Base-by-base conservation (phyloP, 2,888 invertebrate species). In the Drosophila kambysellisi region DNA sequence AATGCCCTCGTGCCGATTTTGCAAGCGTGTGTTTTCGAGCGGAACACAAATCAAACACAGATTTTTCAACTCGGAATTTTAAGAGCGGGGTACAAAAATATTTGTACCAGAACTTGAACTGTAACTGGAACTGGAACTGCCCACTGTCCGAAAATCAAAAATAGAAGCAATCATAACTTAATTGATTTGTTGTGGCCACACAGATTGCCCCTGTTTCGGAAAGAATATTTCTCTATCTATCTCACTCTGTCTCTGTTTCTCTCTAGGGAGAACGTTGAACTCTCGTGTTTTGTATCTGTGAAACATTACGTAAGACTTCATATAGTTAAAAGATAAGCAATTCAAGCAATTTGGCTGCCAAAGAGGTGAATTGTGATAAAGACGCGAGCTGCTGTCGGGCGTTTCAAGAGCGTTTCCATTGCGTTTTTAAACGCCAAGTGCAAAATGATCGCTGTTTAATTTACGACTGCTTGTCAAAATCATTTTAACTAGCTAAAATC, bases 171-270 rank as follows among this genome's bases (percentile, higher is more conserved):
- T 76, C 43, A 69, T 60, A 73, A 52, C 52, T 74, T 62, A 79
- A 79, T 81, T 77, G 79, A 79, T 81, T 81, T 66, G 77, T 66
- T 76, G 66, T 80, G 64, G 66, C 58, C 37, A 29, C 63, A 53
- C 67, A 61, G 68, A 81, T 81, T 77, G 77, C 60, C 60, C 25
- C 15, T 41, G 48, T 35, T 37, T 46, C 43, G 46, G 43, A 60
- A 53, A 61, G 25, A 17, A 39, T 39, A 39, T 50, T 17, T 11
- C 9, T 50, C 17, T 3, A 11, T 41, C 33, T 9, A 2, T 25
- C 25, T 29, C 2, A 15, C 17, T 39, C 30, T 41, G 17, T 54
- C 11, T 56, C 4, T 54, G 12, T 29, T 8, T 15, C 20, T 41
- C 11, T 30, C 25, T 35, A n/a, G 12, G 9, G 9, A 54, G 76